phyloP scores from a whole-genome alignment of 2,113 vertebrate species.

The Carettochelys insculpta region DNA sequence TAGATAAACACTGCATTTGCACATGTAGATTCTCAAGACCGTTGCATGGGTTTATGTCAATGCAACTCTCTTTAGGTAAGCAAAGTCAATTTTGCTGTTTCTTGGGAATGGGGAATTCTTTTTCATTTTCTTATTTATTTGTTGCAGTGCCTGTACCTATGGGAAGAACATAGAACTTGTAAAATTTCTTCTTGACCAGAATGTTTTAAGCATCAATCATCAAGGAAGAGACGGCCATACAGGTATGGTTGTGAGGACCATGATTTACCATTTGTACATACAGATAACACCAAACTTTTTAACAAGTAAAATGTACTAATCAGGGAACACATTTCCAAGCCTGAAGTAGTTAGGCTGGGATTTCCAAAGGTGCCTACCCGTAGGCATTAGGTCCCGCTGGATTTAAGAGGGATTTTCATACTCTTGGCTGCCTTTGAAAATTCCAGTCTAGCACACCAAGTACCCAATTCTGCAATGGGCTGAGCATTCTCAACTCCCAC shows the following conservation, averaged over 20 bases:
- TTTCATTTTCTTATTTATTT: not conserved
- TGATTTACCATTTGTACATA: not conserved
- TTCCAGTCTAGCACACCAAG: not conserved
- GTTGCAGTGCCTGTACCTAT: slow-evolving; percentile 89
- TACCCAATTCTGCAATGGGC: not conserved
- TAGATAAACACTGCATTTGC: not conserved
- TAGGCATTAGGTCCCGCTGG: rapidly evolving
- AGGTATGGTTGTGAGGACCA: slow-evolving; percentile 69
- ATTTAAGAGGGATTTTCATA: not conserved
- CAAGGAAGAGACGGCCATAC: slow-evolving; percentile 95
- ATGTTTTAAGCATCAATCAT: slow-evolving; percentile 88
- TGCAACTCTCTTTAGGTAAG: not conserved
- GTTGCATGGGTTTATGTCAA: not conserved
- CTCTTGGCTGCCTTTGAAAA: not conserved
- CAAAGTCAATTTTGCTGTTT: not conserved
- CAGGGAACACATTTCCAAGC: not conserved
- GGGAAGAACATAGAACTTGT: slow-evolving; percentile 92
- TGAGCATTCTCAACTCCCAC: rapidly evolving
- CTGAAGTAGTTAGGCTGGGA: not conserved
- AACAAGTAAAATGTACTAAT: not conserved
- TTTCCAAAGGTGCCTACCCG: not conserved
- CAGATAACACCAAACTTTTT: not conserved
- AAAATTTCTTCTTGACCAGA: slow-evolving; percentile 91
- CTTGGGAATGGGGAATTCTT: not conserved
- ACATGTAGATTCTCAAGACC: not conserved